These are phyloP conservation scores for Salvelinus alpinus DNA, from an alignment of 2,113 vertebrate genomes.

Conservation along the genomic window DNA sequence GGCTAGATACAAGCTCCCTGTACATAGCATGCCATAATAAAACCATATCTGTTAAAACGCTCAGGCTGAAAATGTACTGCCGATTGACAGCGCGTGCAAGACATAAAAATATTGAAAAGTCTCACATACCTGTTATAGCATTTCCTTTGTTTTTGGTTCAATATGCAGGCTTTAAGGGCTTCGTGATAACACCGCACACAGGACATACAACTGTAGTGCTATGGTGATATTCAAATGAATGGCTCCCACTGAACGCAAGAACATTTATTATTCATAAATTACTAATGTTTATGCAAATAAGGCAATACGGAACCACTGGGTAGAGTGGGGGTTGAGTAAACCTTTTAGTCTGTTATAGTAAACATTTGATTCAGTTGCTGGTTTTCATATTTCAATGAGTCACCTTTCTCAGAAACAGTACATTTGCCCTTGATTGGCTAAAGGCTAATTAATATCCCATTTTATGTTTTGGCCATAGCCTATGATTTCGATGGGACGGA, in stretches of 20 bases:
- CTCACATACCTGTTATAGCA: slow-evolving; percentile 75
- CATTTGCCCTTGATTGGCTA: too few species aligned
- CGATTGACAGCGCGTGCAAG: slow-evolving; percentile 13
- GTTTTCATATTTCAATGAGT: not conserved
- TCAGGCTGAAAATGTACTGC: slow-evolving; percentile 37
- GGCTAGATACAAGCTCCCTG: slow-evolving; percentile 15
- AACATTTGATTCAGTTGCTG: slow-evolving; percentile 31
- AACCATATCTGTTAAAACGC: slow-evolving; percentile 42
- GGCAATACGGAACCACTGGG: slow-evolving; percentile 52
- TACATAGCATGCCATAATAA: slow-evolving; percentile 20
- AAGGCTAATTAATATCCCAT: too few species aligned
- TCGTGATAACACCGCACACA: slow-evolving; percentile 72
- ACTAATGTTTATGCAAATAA: slow-evolving; percentile 96
- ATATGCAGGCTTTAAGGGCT: slow-evolving; percentile 80
- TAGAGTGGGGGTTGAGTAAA: slow-evolving; percentile 66
- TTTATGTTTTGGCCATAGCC: not conserved
- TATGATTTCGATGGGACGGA: not conserved
- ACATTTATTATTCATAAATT: slow-evolving; percentile 97
- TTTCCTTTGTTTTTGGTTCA: slow-evolving; percentile 79
- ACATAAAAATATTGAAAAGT: slow-evolving; percentile 55
- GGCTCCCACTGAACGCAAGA: slow-evolving; percentile 85
- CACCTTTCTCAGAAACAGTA: slow-evolving; percentile 1
- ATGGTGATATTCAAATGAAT: slow-evolving; percentile 90
- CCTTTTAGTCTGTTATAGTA: slow-evolving; percentile 39
- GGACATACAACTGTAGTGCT: slow-evolving; percentile 85